phyloP scores from a whole-genome alignment of 2,888 invertebrate genomes.

The Athrips mouffetella region DNA sequence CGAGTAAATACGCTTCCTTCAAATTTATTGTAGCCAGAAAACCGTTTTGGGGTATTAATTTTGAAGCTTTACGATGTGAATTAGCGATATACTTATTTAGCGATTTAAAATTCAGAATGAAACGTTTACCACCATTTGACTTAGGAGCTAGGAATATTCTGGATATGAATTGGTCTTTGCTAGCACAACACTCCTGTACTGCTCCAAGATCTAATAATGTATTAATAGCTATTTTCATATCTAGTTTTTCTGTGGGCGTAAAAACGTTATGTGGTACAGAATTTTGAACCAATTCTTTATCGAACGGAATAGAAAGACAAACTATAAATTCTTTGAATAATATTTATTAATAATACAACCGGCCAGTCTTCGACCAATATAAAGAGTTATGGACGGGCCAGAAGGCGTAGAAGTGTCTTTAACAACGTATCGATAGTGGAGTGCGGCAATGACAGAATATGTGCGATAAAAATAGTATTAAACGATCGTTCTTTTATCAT shows the following conservation, averaged over 20 bases:
- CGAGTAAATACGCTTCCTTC: constrained; percentile 17
- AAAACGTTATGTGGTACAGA: neutral
- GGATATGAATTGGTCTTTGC: neutral
- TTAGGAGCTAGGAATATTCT: constrained; percentile 4
- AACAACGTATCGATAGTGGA: too few species aligned
- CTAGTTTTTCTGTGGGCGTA: neutral
- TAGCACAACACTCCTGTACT: neutral
- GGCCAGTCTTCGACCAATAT: too few species aligned
- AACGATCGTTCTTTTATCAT: too few species aligned
- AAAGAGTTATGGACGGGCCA: too few species aligned
- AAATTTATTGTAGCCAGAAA: constrained; percentile 16
- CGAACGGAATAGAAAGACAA: constrained; percentile 17
- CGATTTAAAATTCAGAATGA: constrained; percentile 18
- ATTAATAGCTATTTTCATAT: neutral
- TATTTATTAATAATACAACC: too few species aligned
- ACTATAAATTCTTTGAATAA: too few species aligned
- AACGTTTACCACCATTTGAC: neutral
- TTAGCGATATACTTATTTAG: constrained; percentile 11
- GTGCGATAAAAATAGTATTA: too few species aligned
- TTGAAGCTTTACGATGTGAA: neutral
- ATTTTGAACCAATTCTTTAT: constrained; percentile 5
- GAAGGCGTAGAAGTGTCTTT: too few species aligned
- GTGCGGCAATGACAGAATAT: too few species aligned
- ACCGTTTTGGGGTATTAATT: constrained; percentile 4
- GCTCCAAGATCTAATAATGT: neutral